Evolutionary conservation across 1,140 invertebrate species (phyloP), one percentile per base, ranked within the genome.

Genomic region (Dendrolimus kikuchii): DNA sequence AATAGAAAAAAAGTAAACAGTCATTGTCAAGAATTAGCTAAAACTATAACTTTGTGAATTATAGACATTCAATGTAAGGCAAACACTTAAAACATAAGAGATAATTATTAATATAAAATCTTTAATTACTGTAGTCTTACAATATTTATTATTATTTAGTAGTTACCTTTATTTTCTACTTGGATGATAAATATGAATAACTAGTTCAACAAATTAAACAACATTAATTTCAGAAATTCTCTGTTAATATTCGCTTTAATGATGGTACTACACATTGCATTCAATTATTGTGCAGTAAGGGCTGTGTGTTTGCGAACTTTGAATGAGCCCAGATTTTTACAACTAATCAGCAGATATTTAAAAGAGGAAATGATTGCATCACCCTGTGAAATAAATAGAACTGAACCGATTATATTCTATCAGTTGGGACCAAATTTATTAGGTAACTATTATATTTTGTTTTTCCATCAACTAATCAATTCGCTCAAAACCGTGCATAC

Each of bases 281-380:
- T 95, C 5, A 99, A 99, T 88, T 96, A 96, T 71, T 89, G 89
- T 59, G 96, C 96, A 6, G 95, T 99, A 0, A 90, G 90, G 62
- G 87, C 93, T 5, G 79, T 92, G 60, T 88, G 90, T 62, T 90
- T 98, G 75, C 90, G 92, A 68, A 92, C 92, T 1, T 90, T 99
- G 6, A 99, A 98, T 78, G 91, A 91, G 66, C 89, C 92, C 56
- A 88, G 96, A 41, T 91, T 95, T 46, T 77, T 93, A 41, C 59
- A 74, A 54, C 52, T 76, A 0, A 72, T 82, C 37, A 59, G 77
- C 5, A 49, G 74, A 6, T 92, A 88, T 64, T 58, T 91, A 4
- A 66, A 64, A 8, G 52, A 56, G n/a, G 67, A 83, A 53, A 41
- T 71, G 7, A 59, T 89, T 38, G 59, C 76, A 10, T 54, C 74